Conservation (phyloP, 1,140 invertebrate species). For the Steinernema khuongi region DNA sequence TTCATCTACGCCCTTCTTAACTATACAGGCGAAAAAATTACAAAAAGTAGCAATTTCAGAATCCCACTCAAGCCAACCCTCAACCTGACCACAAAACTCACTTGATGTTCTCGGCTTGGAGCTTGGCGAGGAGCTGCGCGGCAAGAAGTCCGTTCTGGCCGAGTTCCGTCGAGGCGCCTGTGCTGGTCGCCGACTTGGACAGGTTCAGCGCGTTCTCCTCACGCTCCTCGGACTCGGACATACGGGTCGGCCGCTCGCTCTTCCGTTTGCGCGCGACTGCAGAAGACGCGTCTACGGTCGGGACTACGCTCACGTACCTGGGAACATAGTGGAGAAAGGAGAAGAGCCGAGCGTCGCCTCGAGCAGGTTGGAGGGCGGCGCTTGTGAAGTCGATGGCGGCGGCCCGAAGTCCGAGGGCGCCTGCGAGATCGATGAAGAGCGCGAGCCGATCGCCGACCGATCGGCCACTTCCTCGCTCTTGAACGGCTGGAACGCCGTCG, state of each 20-base stretch:
- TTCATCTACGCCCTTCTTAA: too few relatives aligned
- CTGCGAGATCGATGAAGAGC: constrained; percentile 8
- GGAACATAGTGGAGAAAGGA: background rate
- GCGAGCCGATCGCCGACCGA: background rate
- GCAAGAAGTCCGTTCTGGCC: background rate
- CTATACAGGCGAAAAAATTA: too few relatives aligned
- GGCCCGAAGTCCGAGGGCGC: background rate
- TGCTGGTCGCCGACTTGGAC: background rate
- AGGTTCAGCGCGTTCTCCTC: background rate
- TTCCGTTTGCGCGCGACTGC: background rate
- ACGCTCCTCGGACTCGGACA: constrained; percentile 1
- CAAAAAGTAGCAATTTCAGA: too few relatives aligned
- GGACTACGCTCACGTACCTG: background rate
- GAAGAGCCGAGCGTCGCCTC: background rate
- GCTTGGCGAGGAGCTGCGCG: background rate
- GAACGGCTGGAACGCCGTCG: constrained; percentile 3
- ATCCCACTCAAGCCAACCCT: too few relatives aligned
- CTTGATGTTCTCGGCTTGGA: background rate
- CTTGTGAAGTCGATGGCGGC: background rate
- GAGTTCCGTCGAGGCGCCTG: background rate
- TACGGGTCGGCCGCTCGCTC: background rate
- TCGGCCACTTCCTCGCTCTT: background rate
- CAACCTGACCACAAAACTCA: background rate
- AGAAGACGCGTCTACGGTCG: background rate
- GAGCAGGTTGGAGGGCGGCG: background rate